These are phyloP conservation scores for Ataeniobius toweri DNA, from an alignment of 2,797 vertebrate genomes.

Conservation along the genomic window DNA sequence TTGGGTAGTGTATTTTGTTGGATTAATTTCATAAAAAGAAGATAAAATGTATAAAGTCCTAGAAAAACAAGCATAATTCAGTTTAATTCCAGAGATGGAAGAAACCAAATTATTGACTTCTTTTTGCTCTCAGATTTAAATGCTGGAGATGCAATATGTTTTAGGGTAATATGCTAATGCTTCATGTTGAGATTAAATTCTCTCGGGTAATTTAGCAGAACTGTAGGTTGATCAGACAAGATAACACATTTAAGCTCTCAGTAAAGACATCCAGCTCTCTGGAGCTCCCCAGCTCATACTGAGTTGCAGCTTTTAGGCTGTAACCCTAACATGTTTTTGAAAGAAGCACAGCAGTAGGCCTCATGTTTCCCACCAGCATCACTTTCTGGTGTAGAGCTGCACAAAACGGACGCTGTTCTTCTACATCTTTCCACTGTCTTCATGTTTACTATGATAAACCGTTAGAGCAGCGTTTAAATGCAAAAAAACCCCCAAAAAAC, in stretches of 20 bases:
- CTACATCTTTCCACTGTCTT: constrained; percentile 37
- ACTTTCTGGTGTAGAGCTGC: constrained; percentile 36
- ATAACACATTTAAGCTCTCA: constrained; percentile 7
- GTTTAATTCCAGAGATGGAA: neutral
- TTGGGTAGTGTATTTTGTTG: neutral
- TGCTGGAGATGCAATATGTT: neutral
- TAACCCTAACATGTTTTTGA: constrained; percentile 53
- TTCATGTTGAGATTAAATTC: constrained; percentile 10
- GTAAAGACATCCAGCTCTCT: constrained; percentile 38
- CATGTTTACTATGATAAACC: constrained; percentile 63
- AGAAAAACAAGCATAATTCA: constrained; percentile 1
- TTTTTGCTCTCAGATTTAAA: neutral
- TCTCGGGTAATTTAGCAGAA: constrained; percentile 1
- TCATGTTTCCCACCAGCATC: constrained; percentile 47
- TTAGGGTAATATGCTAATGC: neutral
- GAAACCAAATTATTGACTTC: neutral
- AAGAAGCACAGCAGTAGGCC: constrained; percentile 58
- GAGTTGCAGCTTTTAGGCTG: constrained; percentile 38
- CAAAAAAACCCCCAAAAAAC: constrained; percentile 17
- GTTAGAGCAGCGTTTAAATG: constrained; percentile 45
- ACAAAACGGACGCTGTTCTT: constrained; percentile 27
- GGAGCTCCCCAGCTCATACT: constrained; percentile 31
- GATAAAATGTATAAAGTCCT: neutral
- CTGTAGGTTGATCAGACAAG: neutral
- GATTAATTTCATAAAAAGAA: neutral